Base-by-base conservation (phyloP, 2,113 vertebrate genomes). In the Tyrannus savana region DNA sequence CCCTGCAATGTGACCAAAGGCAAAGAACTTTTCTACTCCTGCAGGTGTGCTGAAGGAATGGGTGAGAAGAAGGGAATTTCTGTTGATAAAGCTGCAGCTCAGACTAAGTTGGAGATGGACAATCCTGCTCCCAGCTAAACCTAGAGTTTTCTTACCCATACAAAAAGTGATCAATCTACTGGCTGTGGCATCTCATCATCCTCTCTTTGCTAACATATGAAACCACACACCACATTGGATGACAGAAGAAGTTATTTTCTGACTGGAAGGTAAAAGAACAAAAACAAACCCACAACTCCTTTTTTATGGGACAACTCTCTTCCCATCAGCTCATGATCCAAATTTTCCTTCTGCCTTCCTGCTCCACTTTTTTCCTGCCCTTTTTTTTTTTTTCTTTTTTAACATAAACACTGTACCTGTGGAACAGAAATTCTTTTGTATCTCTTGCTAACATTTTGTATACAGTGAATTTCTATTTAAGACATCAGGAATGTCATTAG, bases 161-260 rank as follows among this genome's bases (percentile, higher is more conserved):
- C 31, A 47, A 12, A 60, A 23, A 50, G 24, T 25, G 53, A 46
- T 33, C 46, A 19, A 8, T 49, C 31, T 18, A 37, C 30, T 17
- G 6, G 27, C 58, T 39, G 16, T 47, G 10, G 7, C 7, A 39
- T 33, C 9, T 76, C 30, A 39, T 42, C 22, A 55, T 50, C 12
- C 21, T 79, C 14, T 79, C 41, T 55, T 66, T 0, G 0, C 25
- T 33, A 60, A 41, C 13, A 35, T 3, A 55, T 2, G 10, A 64
- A 85, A 85, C 55, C 33, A 56, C 8, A 39, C 17, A 49, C 5
- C 41, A 44, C 33, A 13, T 9, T 64, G 30, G 19, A 76, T 76
- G 49, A 83, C 9, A 60, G 63, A 93, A 64, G 10, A 71, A 5
- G 2, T 53, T 73, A 25, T 83, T 56, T 80, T 82, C 24, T 69